Percentiles rank a stretch among this genome's conserved stretches.
Conservation (phyloP, 2,888 invertebrate species). For the Tenthredo livida region DNA sequence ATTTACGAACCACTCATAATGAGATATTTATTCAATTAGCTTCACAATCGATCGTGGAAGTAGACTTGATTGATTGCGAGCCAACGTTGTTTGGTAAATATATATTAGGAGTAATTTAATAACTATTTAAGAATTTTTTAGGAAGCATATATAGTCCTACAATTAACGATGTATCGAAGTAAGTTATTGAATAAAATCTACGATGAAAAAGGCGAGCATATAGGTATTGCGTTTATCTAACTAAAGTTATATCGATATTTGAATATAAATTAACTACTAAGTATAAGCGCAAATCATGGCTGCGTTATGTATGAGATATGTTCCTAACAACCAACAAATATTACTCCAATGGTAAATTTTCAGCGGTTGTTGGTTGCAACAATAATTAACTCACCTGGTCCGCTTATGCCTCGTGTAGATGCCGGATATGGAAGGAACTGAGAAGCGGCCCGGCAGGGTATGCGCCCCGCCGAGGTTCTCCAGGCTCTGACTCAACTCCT, state of each 20-base stretch:
- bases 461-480: constrained; percentile 82
- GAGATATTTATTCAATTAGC: background rate
- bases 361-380: constrained; percentile 54
- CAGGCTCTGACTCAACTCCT: constrained; percentile 80
- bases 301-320: background rate
- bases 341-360: constrained; percentile 36
- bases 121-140: background rate
- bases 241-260: background rate
- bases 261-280: background rate
- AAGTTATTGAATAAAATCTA: background rate
- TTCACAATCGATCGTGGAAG: constrained; percentile 17
- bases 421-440: constrained; percentile 84
- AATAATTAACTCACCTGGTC: constrained; percentile 84
- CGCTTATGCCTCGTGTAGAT: constrained; percentile 91
- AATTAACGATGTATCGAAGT: constrained; percentile 3
- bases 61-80: constrained; percentile 16
- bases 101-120: constrained; percentile 15
- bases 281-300: constrained; percentile 17
- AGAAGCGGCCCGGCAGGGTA: constrained; percentile 85
- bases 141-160: background rate
- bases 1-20: background rate
- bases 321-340: constrained; percentile 36
- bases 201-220: background rate
- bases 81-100: background rate
- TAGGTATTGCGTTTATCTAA: background rate